These are phyloP conservation scores for Ascaphus truei DNA, from an alignment of 2,113 vertebrate genomes.

Conservation along the genomic window DNA sequence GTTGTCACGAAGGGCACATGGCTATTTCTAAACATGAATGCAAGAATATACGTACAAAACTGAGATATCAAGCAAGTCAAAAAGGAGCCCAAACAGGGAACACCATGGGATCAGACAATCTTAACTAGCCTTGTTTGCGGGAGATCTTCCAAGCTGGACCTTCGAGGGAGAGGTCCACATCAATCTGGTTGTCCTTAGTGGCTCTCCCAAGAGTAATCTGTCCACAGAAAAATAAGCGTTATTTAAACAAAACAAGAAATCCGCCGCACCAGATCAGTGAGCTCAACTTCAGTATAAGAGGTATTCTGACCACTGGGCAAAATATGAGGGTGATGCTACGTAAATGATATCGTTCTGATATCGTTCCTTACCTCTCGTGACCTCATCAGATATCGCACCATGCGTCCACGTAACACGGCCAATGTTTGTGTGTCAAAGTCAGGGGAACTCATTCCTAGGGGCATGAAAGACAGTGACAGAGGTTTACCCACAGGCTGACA, in stretches of 20 bases:
- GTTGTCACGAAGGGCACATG: neutral
- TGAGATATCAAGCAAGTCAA: neutral
- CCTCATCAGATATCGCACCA: slow-evolving; percentile 94
- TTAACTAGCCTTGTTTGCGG: slow-evolving; percentile 82
- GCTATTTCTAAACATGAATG: neutral
- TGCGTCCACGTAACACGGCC: slow-evolving; percentile 85
- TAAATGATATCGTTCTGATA: too few relatives aligned
- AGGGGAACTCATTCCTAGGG: slow-evolving; percentile 89
- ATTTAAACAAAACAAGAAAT: neutral
- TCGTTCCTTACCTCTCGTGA: slow-evolving; percentile 75
- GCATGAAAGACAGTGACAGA: too few relatives aligned
- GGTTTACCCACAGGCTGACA: too few relatives aligned
- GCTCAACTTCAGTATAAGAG: too few relatives aligned
- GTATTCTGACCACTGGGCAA: too few relatives aligned
- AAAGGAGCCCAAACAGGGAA: neutral
- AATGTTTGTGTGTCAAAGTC: slow-evolving; percentile 95
- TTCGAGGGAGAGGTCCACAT: slow-evolving; percentile 88
- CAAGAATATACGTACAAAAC: too few relatives aligned
- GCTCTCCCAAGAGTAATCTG: slow-evolving; percentile 91
- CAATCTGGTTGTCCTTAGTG: slow-evolving; percentile 94
- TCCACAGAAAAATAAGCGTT: neutral
- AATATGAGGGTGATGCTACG: too few relatives aligned
- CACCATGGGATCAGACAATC: neutral
- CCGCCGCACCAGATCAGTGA: too few relatives aligned
- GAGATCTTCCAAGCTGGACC: slow-evolving; percentile 96